Base-by-base conservation (phyloP, 35 echinoderm and acorn worm genomes). In the Apostichopus japonicus region DNA sequence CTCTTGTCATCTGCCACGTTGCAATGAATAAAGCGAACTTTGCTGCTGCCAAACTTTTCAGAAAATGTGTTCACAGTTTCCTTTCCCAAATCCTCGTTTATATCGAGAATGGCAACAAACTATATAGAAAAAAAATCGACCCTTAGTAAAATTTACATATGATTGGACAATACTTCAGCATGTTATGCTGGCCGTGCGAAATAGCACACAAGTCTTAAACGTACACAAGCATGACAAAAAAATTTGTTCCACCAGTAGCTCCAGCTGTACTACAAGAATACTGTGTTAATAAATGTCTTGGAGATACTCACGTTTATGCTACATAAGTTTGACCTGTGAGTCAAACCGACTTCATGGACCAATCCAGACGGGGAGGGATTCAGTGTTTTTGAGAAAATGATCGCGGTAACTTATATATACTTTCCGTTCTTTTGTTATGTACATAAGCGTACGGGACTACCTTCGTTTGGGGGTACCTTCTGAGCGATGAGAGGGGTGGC, bases 1-100 rank as follows among this genome's bases (percentile, higher is more conserved):
- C 6, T 55, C 4, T 83, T 55, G 3, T 83, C 79, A 83, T 83
- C 54, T 10, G 79, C n/a, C 5, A 83, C 79, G 19, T 83, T 52
- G 54, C 79, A 83, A 16, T 55, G 52, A 53, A 83, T 83, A 7
- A 83, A 83, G 33, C 54, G 44, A n/a, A 83, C 79, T 83, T 55
- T 44, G 44, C 54, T 52, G 8, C n/a, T 6, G 3, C 79, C 52
- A 83, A 83, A 83, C 27, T 82, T 82, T 82, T 53, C 44, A 54
- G 27, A 11, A 82, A 82, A 82, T 14, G 25, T 44, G 8, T 33
- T 19, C 6, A 15, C 79, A 15, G 27, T 54, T 53, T 82, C 17
- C 4, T 53, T 9, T 82, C 79, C 79, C 8, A 10, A 11, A 19
- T 82, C 79, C 17, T 54, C 33, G 51, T 83, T n/a, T 19, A 55